phyloP scores from a whole-genome alignment of 2,113 vertebrate species.

The Saccopteryx leptura region DNA sequence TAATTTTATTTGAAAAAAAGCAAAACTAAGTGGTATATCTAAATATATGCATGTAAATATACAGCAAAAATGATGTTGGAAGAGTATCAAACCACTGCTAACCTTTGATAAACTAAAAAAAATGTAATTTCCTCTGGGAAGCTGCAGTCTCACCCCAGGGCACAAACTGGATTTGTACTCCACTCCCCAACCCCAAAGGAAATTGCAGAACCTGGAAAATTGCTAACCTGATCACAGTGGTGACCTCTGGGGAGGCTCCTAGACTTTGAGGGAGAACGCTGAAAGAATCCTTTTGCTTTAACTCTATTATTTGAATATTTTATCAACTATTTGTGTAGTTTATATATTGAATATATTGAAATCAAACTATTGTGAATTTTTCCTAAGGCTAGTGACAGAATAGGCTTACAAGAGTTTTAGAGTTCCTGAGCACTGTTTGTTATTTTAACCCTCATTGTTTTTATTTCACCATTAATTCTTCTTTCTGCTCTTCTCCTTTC shows the following conservation, averaged over 20 bases:
- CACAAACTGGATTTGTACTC: neutral
- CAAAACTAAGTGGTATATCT: neutral
- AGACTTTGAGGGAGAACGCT: neutral
- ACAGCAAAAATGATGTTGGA: neutral
- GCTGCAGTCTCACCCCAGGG: neutral
- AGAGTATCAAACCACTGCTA: neutral
- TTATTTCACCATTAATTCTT: neutral
- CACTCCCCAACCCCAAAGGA: neutral
- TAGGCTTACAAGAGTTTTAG: neutral
- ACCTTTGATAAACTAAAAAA: neutral
- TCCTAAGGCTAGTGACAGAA: neutral
- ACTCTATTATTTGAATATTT: neutral
- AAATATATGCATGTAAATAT: neutral
- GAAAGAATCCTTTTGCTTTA: neutral
- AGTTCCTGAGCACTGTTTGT: neutral
- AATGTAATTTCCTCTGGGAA: neutral
- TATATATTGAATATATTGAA: constrained; percentile 7
- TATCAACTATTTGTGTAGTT: neutral
- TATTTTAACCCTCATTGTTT: neutral
- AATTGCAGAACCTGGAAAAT: neutral
- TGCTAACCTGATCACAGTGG: neutral
- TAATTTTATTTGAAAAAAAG: neutral
- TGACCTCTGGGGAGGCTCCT: neutral
- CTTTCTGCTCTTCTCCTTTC: neutral
- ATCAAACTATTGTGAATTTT: neutral